A percentile compares a stretch with the other conserved stretches of the same genome.
Evolutionary conservation across 2,113 vertebrate genomes (phyloP).

Genomic region (Laterallus jamaicensis): DNA sequence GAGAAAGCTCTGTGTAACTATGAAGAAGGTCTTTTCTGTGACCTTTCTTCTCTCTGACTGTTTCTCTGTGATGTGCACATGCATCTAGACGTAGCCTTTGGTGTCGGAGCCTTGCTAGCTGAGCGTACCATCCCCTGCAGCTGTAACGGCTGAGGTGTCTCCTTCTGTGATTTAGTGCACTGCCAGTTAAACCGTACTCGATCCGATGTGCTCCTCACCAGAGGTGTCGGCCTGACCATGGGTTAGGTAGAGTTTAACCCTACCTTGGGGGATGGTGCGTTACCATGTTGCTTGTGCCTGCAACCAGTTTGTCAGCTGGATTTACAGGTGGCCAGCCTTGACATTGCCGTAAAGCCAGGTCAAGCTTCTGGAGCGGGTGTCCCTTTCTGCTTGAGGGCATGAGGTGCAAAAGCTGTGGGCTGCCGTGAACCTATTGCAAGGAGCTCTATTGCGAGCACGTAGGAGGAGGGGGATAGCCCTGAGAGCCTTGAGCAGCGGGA

Average conservation of each 20-base stretch:
- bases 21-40: neutral
- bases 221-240: neutral
- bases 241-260: neutral
- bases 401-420: neutral
- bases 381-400: neutral
- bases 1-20: neutral
- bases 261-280: neutral
- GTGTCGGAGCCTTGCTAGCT: neutral
- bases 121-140: no score
- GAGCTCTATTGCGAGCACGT: neutral
- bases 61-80: neutral
- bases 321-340: neutral
- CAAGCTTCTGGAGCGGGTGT: neutral
- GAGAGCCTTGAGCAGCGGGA: neutral
- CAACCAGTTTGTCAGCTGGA: neutral
- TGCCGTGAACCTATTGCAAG: neutral
- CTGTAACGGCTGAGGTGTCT: fast-evolving
- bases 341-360: neutral
- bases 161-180: no score
- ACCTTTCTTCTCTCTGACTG: neutral
- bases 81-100: neutral
- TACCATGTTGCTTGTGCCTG: neutral
- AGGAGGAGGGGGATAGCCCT: neutral
- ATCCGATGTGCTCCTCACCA: neutral
- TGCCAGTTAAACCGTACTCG: neutral